Conservation (phyloP, 1,140 invertebrate genomes). For the Drosophila orena region DNA sequence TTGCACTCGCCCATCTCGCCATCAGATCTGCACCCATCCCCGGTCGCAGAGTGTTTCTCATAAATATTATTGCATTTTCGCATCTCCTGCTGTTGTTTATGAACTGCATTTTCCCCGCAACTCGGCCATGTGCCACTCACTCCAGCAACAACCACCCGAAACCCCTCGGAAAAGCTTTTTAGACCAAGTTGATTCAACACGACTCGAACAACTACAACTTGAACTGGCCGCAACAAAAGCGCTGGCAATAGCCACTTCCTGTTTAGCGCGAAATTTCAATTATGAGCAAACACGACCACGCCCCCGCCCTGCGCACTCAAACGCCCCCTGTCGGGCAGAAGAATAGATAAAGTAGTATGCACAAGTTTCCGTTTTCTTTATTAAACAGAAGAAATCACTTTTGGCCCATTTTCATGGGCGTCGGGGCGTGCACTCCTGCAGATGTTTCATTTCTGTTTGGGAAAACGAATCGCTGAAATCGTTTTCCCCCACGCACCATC, state of each 20-base stretch:
- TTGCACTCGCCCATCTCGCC: constrained; percentile 12
- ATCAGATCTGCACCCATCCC: neutral
- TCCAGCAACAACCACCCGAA: too few species aligned
- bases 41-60: constrained; percentile 45
- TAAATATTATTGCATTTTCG: constrained; percentile 64
- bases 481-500: constrained; percentile 13
- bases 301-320: neutral
- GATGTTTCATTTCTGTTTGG: constrained; percentile 67
- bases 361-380: constrained; percentile 54
- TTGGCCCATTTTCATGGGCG: constrained; percentile 75
- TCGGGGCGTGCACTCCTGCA: constrained; percentile 70
- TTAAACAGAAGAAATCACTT: constrained; percentile 73
- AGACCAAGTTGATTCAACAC: constrained; percentile 39
- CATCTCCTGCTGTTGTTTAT: constrained; percentile 58
- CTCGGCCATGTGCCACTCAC: constrained; percentile 49
- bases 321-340: neutral
- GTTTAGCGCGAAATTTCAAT: constrained; percentile 82
- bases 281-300: constrained; percentile 69
- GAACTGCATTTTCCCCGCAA: constrained; percentile 42
- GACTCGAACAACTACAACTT: constrained; percentile 61
- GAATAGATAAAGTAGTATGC: constrained; percentile 67
- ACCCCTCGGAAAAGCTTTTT: constrained; percentile 43
- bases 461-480: constrained; percentile 20
- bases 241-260: constrained; percentile 65
- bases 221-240: constrained; percentile 61